Evolutionary conservation across 2,888 invertebrate species (phyloP), one percentile per base, ranked within the genome.

Genomic region (Diadegma fenestrale): DNA sequence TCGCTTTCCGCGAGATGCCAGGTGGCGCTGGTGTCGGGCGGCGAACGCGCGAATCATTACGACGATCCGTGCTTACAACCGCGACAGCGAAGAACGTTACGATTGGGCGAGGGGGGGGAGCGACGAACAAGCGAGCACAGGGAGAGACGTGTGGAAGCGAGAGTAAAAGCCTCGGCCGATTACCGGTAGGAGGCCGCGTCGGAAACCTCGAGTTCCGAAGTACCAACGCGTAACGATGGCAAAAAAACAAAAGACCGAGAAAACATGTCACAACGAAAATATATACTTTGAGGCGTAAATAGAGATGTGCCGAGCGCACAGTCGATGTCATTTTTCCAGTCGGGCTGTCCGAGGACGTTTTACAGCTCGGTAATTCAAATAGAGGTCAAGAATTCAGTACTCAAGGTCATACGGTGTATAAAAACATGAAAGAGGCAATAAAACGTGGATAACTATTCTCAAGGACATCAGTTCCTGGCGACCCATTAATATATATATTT

Each of bases 1-100:
- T 71, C 82, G 81, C 51, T 80, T 77, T 72, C 54, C 81, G 81
- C 77, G 81, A 81, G 81, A 78, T 69, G 33, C 73, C 78, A 81
- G 69, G 68, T 73, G 77, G 77, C 77, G 76, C 78, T 51, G 64
- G 26, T 22, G 17, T 61, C 37, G 22, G 22, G 71, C 84, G 69
- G 64, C 76, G 76, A 80, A 68, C 68, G 71, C 41, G n/a, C 51
- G 51, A 69, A 66, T 54, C 61, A 64, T 37, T 17, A 22, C 54
- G 43, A 22, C 54, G 43, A 58, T 54, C 41, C 75, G 69, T 71
- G 58, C 48, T 54, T 58, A 48, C 12, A 22, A 22, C 14, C 26
- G 61, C 22, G 54, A 54, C n/a, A n/a, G n/a, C n/a, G 69, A 12
- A 66, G 75, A 22, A 64, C 66, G 43, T 64, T 51, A 51, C 22